A percentile compares a stretch with the other conserved stretches of the same genome.
Evolutionary conservation across 2,888 invertebrate species (phyloP).

Genomic region (Oscheius myriophilus): DNA sequence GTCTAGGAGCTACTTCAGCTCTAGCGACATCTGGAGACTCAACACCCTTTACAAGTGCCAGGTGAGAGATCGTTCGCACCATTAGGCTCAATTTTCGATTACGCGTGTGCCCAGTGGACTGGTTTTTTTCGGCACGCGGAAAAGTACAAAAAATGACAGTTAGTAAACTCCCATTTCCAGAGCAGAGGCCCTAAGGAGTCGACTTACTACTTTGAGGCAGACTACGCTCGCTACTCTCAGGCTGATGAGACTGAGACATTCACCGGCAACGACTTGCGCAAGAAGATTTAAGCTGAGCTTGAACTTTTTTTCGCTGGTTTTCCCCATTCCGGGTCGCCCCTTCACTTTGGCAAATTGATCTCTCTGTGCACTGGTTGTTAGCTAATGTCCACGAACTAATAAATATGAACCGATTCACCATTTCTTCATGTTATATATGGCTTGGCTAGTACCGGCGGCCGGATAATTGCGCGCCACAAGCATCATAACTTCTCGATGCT

Average conservation of each 20-base stretch:
- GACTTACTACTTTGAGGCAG: constrained; percentile 8
- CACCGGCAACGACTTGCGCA: constrained; percentile 16
- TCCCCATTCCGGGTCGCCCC: constrained; percentile 1
- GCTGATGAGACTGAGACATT: neutral
- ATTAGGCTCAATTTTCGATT: constrained; percentile 7
- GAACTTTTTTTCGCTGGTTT: neutral
- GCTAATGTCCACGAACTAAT: constrained; percentile 3
- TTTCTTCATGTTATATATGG: too few species aligned
- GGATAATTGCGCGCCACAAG: constrained; percentile 26
- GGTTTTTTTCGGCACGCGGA: neutral
- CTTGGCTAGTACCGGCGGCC: neutral
- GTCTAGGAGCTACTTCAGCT: constrained; percentile 39
- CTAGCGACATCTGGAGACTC: constrained; percentile 44
- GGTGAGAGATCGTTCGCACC: constrained; percentile 17
- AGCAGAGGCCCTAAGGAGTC: constrained; percentile 16
- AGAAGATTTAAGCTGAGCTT: constrained; percentile 12
- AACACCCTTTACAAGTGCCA: constrained; percentile 52
- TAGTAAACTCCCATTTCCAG: constrained; percentile 8
- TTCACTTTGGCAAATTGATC: too few species aligned
- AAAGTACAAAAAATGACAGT: neutral
- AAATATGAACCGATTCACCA: constrained; percentile 6
- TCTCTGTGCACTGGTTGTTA: too few species aligned
- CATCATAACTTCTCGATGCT: neutral
- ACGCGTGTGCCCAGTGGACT: neutral
- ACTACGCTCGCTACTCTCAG: constrained; percentile 12